Evolutionary conservation across 1,140 invertebrate species (phyloP), one percentile per base, ranked within the genome.

Genomic region (Apis cerana): DNA sequence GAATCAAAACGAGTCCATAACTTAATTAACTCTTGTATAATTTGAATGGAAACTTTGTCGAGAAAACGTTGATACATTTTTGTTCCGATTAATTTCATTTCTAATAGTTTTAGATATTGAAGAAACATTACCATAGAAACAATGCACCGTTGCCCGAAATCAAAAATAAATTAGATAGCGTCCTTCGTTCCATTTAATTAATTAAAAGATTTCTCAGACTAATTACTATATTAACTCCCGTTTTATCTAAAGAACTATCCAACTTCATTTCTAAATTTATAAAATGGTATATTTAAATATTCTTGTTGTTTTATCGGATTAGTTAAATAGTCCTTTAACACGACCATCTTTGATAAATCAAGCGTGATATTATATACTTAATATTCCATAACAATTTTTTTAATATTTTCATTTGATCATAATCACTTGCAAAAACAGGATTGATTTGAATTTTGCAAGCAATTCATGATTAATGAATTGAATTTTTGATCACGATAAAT

Each of bases 71-170:
- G 33, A 43, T 43, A 43, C 33, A 43, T 43, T 7, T 62, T 75
- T n/a, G 17, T 7, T 27, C 8, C 21, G 65, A 56, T 8, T 1
- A 50, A n/a, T 58, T 52, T 70, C 19, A n/a, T 67, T 17, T 21
- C 8, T 5, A 33, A 21, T 43, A 23, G 61, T 64, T 23, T 10
- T 0, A 27, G 5, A 12, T 27, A 27, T 23, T 12, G 23, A 15
- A 27, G 17, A 9, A 5, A 27, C 19, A 4, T 72, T n/a, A 33
- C 33, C 10, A 72, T 21, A 15, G 17, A 19, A n/a, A 19, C n/a
- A 9, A 21, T 58, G 67, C 56, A 71, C 56, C 75, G 77, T 79
- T 71, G 76, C 23, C 77, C n/a, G 48, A 80, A 80, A 64, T 71
- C 48, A 59, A 15, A 68, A 59, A 80, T 54, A 65, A 74, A 50